Percentiles rank a stretch among this genome's conserved stretches.
These are phyloP conservation scores for Entomyzon cyanotis DNA, from an alignment of 2,113 vertebrate genomes.

Conservation along the genomic window DNA sequence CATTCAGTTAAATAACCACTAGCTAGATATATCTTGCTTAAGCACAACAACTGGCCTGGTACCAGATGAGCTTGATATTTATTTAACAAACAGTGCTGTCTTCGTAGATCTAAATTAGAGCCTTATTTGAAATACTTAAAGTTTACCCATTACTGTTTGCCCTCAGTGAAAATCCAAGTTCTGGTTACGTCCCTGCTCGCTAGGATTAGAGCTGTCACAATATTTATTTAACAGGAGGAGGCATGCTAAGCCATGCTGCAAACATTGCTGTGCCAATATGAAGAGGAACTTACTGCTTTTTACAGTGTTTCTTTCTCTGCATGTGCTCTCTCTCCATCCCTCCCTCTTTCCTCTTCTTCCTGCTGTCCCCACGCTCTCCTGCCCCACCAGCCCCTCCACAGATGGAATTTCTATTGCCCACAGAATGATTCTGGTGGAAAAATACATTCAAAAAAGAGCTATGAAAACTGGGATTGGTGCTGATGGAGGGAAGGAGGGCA, in stretches of 20 bases:
- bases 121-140: constrained; percentile 64
- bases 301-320: constrained; percentile 1
- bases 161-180: constrained; percentile 72
- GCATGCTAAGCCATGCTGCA: constrained; percentile 69
- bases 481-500: neutral
- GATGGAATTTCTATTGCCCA: neutral
- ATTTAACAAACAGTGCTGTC: constrained; percentile 63
- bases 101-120: constrained; percentile 62
- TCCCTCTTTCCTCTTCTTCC: neutral
- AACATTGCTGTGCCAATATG: constrained; percentile 59
- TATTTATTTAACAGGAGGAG: constrained; percentile 71
- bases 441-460: neutral
- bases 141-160: constrained; percentile 60
- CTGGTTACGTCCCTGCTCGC: constrained; percentile 59
- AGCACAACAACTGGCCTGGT: constrained; percentile 61
- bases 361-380: neutral
- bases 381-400: neutral
- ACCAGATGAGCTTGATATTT: constrained; percentile 62
- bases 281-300: constrained; percentile 52
- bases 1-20: constrained; percentile 44
- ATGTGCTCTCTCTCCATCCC: neutral
- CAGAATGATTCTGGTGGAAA: neutral
- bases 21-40: constrained; percentile 43
- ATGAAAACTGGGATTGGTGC: neutral
- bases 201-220: constrained; percentile 74